phyloP scores from a whole-genome alignment of 64 coral and sea anemone species.

The Stichodactyla helianthus region DNA sequence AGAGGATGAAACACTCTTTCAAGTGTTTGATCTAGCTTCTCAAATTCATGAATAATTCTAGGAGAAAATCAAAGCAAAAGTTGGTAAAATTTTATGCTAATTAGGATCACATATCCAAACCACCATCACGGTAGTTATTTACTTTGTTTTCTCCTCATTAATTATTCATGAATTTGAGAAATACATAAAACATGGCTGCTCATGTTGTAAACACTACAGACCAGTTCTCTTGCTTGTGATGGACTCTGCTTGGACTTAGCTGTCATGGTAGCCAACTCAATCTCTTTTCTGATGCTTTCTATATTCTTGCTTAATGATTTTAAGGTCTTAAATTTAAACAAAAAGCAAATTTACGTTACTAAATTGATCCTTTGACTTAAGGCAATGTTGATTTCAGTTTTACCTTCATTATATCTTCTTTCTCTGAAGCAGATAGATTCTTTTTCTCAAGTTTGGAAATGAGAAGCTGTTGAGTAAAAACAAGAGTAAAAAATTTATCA shows the following conservation, averaged over 20 bases:
- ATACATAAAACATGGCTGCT: too few species aligned
- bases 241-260: constrained; percentile 94
- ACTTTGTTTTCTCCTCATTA: too few species aligned
- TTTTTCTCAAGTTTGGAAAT: constrained; percentile 97
- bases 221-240: constrained; percentile 82
- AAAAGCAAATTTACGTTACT: neutral
- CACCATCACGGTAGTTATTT: too few species aligned
- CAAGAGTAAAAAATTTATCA: neutral
- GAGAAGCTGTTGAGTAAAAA: constrained; percentile 56
- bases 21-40: too few species aligned
- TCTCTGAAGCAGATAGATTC: constrained; percentile 73
- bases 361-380: too few species aligned
- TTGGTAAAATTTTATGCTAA: too few species aligned
- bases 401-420: constrained; percentile 90
- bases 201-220: constrained; percentile 35
- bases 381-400: neutral
- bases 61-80: too few species aligned
- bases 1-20: too few species aligned
- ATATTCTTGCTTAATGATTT: constrained; percentile 86
- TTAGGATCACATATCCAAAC: too few species aligned
- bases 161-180: too few species aligned
- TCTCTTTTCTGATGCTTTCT: constrained; percentile 74
- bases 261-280: constrained; percentile 81
- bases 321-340: constrained; percentile 55
- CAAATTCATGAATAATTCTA: too few species aligned